phyloP scores from a whole-genome alignment of 2,113 vertebrate genomes.

The Galemys pyrenaicus region DNA sequence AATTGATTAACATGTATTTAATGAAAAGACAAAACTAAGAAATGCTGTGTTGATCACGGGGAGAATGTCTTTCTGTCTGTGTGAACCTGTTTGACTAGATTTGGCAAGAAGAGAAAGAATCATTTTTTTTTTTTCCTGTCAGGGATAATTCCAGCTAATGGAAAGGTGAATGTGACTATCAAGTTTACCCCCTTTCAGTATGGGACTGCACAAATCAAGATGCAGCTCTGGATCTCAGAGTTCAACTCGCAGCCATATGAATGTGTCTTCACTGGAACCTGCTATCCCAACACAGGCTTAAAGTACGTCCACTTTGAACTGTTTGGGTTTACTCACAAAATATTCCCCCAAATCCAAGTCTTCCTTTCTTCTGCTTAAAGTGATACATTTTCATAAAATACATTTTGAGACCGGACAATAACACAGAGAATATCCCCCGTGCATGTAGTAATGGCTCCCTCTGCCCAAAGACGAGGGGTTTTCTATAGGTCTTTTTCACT shows the following conservation, averaged over 20 bases:
- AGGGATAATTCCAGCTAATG: slow-evolving; percentile 94
- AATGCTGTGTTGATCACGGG: not conserved
- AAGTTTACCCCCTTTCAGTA: slow-evolving; percentile 90
- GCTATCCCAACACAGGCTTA: slow-evolving; percentile 83
- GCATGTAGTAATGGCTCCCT: not conserved
- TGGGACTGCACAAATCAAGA: slow-evolving; percentile 89
- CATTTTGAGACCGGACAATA: not conserved
- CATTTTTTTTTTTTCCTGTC: slow-evolving; percentile 40
- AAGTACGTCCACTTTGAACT: slow-evolving; percentile 82
- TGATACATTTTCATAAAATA: not conserved
- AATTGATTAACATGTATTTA: not conserved
- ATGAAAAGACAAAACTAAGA: not conserved
- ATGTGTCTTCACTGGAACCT: slow-evolving; percentile 92
- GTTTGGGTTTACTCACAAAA: slow-evolving; percentile 23
- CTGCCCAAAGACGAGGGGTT: not conserved
- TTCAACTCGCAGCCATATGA: slow-evolving; percentile 91
- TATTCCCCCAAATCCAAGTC: not conserved
- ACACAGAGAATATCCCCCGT: not conserved
- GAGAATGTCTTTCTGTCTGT: not conserved
- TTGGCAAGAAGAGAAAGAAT: not conserved
- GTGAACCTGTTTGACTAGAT: not conserved
- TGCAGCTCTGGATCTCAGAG: slow-evolving; percentile 90
- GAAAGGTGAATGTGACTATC: slow-evolving; percentile 85
- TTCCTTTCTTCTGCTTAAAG: not conserved
- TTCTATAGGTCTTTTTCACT: not conserved